Percentiles rank a stretch among this genome's conserved stretches.
phyloP scores from a whole-genome alignment of 2,797 vertebrate genomes.

The Scarus forsteni region DNA sequence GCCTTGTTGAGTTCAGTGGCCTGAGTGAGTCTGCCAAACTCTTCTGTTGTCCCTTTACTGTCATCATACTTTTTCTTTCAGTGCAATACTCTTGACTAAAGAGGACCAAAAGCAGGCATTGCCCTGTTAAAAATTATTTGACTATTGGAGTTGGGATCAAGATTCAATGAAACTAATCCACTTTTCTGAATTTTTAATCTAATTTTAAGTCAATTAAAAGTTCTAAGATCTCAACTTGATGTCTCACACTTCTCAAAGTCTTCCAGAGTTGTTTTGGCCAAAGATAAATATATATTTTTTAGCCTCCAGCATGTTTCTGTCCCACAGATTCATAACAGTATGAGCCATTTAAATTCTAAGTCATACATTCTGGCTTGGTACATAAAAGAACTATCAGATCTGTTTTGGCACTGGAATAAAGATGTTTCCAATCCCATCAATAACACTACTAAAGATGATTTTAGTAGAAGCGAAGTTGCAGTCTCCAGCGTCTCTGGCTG shows the following conservation, averaged over 20 bases:
- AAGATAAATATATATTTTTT: constrained; percentile 31
- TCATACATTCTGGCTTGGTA: constrained; percentile 41
- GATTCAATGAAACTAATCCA: constrained; percentile 4
- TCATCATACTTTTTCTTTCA: not conserved
- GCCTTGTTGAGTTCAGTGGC: too few species aligned
- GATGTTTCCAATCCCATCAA: constrained; percentile 49
- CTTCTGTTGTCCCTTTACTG: too few species aligned
- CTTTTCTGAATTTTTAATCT: not conserved
- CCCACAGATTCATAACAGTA: constrained; percentile 29
- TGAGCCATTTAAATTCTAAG: constrained; percentile 38
- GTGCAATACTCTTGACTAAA: not conserved
- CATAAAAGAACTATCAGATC: constrained; percentile 9
- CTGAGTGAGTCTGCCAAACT: too few species aligned
- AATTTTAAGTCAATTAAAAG: constrained; percentile 43
- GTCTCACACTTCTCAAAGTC: constrained; percentile 4
- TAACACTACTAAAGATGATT: constrained; percentile 38
- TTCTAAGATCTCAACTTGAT: constrained; percentile 26
- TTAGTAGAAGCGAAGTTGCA: constrained; percentile 33
- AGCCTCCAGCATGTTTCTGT: constrained; percentile 45
- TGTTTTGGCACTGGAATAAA: constrained; percentile 54
- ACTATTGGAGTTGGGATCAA: constrained; percentile 1
- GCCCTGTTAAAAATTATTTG: not conserved
- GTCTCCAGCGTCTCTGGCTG: constrained; percentile 25
- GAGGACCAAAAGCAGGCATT: not conserved
- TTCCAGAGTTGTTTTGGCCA: constrained; percentile 33